Evolutionary conservation across 2,888 invertebrate species (phyloP), one percentile per base, ranked within the genome.

Genomic region (Tiphia femorata): DNA sequence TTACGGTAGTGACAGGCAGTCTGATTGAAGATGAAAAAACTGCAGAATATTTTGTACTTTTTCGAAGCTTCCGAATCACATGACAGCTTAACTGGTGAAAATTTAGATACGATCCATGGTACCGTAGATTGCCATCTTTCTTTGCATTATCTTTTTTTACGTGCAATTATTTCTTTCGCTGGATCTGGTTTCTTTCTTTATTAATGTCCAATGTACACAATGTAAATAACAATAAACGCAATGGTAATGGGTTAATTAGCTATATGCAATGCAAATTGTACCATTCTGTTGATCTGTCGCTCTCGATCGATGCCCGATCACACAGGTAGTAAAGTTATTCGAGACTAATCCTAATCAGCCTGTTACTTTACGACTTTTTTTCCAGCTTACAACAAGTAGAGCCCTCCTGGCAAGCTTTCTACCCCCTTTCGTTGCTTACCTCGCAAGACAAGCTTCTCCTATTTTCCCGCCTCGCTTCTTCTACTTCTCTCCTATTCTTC

Each of bases 381-480:
- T 79, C 72, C 72, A 80, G 77, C 73, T 70, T 75, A 72, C 65
- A 62, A 72, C 65, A 64, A 72, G 65, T 71, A 77, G 63, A 67
- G 33, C 8, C 60, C 69, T 73, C 64, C 64, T 63, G 69, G 66
- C 67, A 70, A 73, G 71, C 68, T 72, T 76, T 67, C 63, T 69
- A 67, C 60, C 58, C 64, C 64, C 62, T 63, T 61, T 72, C 66
- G 67, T 69, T 70, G 66, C 68, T 72, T 62, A 70, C 67, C 58
- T 55, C 51, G 38, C 57, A 59, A 69, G 58, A 64, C 53, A 63
- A 66, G 50, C n/a, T 62, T 67, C 58, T 72, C 57, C 64, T 67
- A 61, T 53, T 58, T 62, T 69, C 58, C 58, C 17, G 62, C 68
- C 54, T 70, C 74, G 66, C 66, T 68, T 70, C n/a, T n/a, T n/a